Evolutionary conservation across 2,888 invertebrate genomes (phyloP), one percentile per base, ranked within the genome.

Genomic region (Ophioninae sp.): DNA sequence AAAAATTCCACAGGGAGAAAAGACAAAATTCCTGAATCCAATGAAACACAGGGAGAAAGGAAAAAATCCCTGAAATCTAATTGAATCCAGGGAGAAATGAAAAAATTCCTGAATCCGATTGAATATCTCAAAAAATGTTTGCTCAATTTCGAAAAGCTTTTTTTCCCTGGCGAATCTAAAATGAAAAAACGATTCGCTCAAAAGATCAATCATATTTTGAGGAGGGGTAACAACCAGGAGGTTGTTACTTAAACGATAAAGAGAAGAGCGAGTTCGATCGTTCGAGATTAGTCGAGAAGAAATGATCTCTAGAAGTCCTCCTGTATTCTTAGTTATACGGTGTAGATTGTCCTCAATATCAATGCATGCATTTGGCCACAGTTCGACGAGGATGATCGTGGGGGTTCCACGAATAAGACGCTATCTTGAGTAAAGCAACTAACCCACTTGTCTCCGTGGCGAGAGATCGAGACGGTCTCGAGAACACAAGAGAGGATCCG

Each of bases 351-450:
- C 64, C 64, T 70, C 10, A 79, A 77, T 77, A 77, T 68, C 41
- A 21, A 79, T 79, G 78, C 75, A 75, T 79, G 70, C 78, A 79
- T 79, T 64, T 62, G 17, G 62, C 67, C 39, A 21, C 62, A 61
- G 68, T 79, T 44, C 39, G 67, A 50, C 37, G 73, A 67, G 56
- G 44, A 79, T 76, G 84, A 79, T 81, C 84, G 84, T 84, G 84
- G 81, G 84, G 84, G 81, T 84, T 84, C 81, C 76, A 79, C 82
- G 82, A 81, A 85, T 85, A 85, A 82, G 82, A 79, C 79, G 78
- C 84, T 82, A 81, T 85, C 84, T 79, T 79, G 81, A 64, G 81
- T 81, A 68, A 84, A 79, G 75, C 84, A 84, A 84, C 84, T 84
- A 84, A 84, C 80, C 83, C 83, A 83, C 83, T 82, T 83, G 80